Conservation (phyloP, 2,113 vertebrate genomes). For the Marmota flaviventris region DNA sequence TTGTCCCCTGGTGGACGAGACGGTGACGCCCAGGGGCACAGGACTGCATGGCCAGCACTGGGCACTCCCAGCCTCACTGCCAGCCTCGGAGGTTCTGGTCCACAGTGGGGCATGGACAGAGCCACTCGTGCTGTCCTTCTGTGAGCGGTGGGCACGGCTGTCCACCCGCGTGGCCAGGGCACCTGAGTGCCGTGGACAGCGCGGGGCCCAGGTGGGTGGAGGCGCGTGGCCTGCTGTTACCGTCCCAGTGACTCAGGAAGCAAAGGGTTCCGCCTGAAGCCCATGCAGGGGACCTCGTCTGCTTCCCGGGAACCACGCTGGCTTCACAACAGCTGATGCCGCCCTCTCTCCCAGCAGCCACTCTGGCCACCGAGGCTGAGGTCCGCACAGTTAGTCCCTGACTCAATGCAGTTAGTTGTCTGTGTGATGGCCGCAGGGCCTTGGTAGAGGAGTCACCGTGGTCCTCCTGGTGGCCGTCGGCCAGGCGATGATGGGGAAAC, state of each 20-base stretch:
- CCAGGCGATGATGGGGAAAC: background rate
- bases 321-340: background rate
- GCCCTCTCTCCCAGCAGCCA: constrained; percentile 32
- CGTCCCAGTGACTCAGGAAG: background rate
- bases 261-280: background rate
- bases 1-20: background rate
- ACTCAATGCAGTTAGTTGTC: background rate
- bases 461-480: background rate
- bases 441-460: background rate
- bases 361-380: background rate
- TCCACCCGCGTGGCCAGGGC: background rate
- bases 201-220: background rate
- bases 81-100: too few species aligned
- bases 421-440: background rate
- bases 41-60: background rate
- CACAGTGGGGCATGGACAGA: too few species aligned
- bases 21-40: fast-evolving
- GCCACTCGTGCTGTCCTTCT: too few species aligned
- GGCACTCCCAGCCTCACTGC: background rate
- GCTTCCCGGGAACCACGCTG: background rate
- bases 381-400: background rate
- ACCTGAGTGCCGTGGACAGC: fast-evolving
- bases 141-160: too few species aligned
- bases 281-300: background rate
- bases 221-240: background rate